phyloP scores from a whole-genome alignment of 2,888 invertebrate genomes.

The Pelosia muscerda region DNA sequence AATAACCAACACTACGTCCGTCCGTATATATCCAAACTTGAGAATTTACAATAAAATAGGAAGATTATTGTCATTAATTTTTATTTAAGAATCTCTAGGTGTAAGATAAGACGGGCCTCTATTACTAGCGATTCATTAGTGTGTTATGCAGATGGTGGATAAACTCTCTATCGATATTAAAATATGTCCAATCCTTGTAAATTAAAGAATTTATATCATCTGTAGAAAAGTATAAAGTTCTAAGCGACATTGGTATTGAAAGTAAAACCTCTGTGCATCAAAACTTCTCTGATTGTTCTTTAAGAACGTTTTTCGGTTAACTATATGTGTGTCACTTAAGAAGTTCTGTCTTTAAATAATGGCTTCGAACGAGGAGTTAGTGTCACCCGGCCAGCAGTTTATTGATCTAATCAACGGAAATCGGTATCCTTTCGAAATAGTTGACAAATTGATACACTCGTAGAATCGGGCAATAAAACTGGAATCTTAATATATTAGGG shows the following conservation, averaged over 20 bases:
- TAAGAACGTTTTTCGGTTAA: background rate
- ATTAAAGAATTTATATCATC: background rate
- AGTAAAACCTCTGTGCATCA: background rate
- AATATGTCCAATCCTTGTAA: background rate
- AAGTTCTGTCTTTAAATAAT: background rate
- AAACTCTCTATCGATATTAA: background rate
- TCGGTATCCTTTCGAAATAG: background rate
- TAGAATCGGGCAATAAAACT: background rate
- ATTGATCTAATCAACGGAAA: background rate
- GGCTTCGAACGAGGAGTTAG: background rate
- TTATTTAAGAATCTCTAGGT: background rate
- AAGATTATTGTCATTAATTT: background rate
- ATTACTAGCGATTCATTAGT: background rate
- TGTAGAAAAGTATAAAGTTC: background rate
- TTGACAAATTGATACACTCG: constrained; percentile 1
- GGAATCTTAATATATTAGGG: background rate
- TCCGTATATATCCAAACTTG: no score
- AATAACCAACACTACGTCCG: background rate
- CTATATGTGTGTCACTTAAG: background rate
- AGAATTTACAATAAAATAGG: background rate
- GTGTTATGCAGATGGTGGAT: background rate
- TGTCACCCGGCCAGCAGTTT: background rate
- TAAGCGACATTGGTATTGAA: background rate
- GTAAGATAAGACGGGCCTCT: background rate
- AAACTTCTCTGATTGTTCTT: background rate